Evolutionary conservation across 2,797 vertebrate genomes (phyloP).

Genomic region (Channa striata): DNA sequence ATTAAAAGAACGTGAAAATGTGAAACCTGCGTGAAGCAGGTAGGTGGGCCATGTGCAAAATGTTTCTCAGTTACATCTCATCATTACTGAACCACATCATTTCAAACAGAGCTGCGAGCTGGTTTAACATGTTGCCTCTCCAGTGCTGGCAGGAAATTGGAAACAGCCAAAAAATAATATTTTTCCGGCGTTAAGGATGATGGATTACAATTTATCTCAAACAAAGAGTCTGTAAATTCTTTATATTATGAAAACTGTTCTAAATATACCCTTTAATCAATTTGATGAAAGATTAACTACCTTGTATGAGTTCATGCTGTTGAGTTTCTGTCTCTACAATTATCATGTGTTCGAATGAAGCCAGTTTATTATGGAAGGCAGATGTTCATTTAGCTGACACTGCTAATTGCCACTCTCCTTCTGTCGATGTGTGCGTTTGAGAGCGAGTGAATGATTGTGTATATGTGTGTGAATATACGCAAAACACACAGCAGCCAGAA

Average conservation of each 20-base stretch:
- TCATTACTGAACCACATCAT: slow-evolving; percentile 32
- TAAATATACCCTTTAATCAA: slow-evolving; percentile 48
- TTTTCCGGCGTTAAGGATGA: slow-evolving; percentile 46
- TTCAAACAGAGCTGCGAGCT: slow-evolving; percentile 29
- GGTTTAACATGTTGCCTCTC: slow-evolving; percentile 33
- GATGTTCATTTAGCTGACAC: slow-evolving; percentile 72
- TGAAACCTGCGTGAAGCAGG: slow-evolving; percentile 17
- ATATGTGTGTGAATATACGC: slow-evolving; percentile 39
- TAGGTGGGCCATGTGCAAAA: slow-evolving; percentile 28
- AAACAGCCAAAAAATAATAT: slow-evolving; percentile 47
- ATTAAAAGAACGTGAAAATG: slow-evolving; percentile 20
- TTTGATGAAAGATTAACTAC: slow-evolving; percentile 64
- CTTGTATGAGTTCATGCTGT: slow-evolving; percentile 52
- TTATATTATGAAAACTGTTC: slow-evolving; percentile 42
- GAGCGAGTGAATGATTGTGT: slow-evolving; percentile 12
- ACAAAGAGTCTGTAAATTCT: slow-evolving; percentile 49
- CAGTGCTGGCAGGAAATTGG: slow-evolving; percentile 51
- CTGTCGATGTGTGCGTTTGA: slow-evolving; percentile 19
- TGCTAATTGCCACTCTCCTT: slow-evolving; percentile 59
- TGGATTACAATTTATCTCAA: slow-evolving; percentile 52
- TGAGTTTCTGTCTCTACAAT: slow-evolving; percentile 55
- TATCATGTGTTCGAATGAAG: slow-evolving; percentile 61
- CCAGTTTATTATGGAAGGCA: slow-evolving; percentile 63
- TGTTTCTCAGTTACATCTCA: slow-evolving; percentile 27
- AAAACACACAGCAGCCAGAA: slow-evolving; percentile 48